Conservation (phyloP, 2,888 invertebrate species). For the Tachina lurida region DNA sequence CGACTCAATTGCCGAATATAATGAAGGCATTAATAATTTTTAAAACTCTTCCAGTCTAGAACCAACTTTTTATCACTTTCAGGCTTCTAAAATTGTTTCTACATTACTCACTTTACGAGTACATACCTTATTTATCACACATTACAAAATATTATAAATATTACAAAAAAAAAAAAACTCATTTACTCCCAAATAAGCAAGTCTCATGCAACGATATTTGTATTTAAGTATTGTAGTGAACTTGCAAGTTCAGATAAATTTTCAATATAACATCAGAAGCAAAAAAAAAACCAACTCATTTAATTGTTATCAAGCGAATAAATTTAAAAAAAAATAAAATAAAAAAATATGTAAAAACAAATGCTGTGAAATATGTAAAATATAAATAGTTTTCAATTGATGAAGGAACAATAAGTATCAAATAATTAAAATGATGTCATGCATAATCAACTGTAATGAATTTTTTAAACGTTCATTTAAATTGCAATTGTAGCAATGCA, state of each 20-base stretch:
- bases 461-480: constrained; percentile 12
- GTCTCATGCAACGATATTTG: constrained; percentile 13
- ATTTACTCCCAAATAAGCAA: constrained; percentile 9
- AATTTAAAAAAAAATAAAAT: constrained; percentile 43
- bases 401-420: constrained; percentile 54
- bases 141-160: constrained; percentile 34
- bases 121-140: neutral
- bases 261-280: constrained; percentile 23
- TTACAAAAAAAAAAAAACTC: neutral
- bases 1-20: too few relatives aligned
- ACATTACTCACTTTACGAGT: neutral
- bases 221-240: constrained; percentile 54
- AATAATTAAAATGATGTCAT: constrained; percentile 57
- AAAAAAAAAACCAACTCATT: constrained; percentile 11
- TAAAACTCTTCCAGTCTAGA: neutral
- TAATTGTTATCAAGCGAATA: constrained; percentile 65
- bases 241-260: constrained; percentile 65
- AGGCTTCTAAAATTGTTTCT: neutral
- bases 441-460: neutral
- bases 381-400: constrained; percentile 55
- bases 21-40: too few relatives aligned
- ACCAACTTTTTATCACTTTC: neutral
- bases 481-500: neutral
- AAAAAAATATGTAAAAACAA: constrained; percentile 21
- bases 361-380: constrained; percentile 61